A percentile compares a stretch with the other conserved stretches of the same genome.
These are phyloP conservation scores for Phocides pigmalion DNA, from an alignment of 1,140 invertebrate genomes.

Conservation along the genomic window DNA sequence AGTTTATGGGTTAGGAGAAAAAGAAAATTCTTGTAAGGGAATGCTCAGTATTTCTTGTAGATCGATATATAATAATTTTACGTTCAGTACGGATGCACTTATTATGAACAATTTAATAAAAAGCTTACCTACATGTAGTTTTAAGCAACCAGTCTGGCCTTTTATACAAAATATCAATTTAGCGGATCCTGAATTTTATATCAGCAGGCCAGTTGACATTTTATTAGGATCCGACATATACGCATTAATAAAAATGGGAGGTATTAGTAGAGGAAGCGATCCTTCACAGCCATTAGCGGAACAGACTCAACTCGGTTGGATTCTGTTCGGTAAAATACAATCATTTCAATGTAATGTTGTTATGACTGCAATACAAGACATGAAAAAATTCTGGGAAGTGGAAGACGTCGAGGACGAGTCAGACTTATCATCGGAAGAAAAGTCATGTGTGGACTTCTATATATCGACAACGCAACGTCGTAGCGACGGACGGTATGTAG, in stretches of 20 bases:
- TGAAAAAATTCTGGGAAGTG: background rate
- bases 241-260: background rate
- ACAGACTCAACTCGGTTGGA: constrained; percentile 12
- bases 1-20: background rate
- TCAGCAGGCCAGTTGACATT: constrained; percentile 4
- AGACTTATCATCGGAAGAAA: background rate
- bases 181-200: constrained; percentile 5
- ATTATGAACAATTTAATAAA: constrained; percentile 16
- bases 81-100: background rate
- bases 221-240: background rate
- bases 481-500: too few species aligned
- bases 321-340: constrained; percentile 7
- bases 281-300: background rate
- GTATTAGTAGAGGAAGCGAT: background rate
- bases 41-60: background rate
- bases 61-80: background rate
- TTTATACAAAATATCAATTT: constrained; percentile 8
- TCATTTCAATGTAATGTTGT: constrained; percentile 5
- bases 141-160: background rate
- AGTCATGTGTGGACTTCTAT: background rate
- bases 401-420: constrained; percentile 2
- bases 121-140: background rate
- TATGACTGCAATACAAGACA: background rate
- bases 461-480: too few species aligned
- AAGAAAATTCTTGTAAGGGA: background rate